A percentile compares a stretch with the other conserved stretches of the same genome.
phyloP scores from a whole-genome alignment of 2,888 invertebrate species.

The Noctuana brunneofusca region DNA sequence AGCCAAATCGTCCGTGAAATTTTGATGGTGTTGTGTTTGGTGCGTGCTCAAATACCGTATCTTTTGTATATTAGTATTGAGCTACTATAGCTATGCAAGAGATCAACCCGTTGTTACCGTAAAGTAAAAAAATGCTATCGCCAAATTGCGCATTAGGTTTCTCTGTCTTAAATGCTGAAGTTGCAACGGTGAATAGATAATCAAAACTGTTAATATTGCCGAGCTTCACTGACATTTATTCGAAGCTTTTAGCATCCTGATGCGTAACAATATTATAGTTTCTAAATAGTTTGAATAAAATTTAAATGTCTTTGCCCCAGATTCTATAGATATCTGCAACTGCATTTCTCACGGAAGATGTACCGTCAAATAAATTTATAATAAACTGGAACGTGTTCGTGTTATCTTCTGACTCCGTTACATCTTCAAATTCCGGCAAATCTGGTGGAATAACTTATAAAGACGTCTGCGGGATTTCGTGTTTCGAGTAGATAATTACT shows the following conservation, averaged over 20 bases:
- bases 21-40: slow-evolving; percentile 51
- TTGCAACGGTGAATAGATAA: background rate
- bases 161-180: background rate
- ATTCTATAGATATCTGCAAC: slow-evolving; percentile 25
- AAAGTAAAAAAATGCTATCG: background rate
- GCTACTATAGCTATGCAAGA: slow-evolving; percentile 7
- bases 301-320: slow-evolving; percentile 3
- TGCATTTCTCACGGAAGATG: slow-evolving; percentile 35
- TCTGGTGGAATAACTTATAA: slow-evolving; percentile 11
- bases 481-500: slow-evolving; percentile 49
- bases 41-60: slow-evolving; percentile 33
- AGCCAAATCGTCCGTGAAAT: slow-evolving; percentile 64
- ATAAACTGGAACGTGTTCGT: slow-evolving; percentile 29
- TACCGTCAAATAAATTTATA: slow-evolving; percentile 30
- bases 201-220: background rate
- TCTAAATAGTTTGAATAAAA: background rate
- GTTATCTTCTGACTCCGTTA: slow-evolving; percentile 19
- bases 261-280: background rate
- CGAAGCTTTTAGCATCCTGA: background rate
- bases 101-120: background rate
- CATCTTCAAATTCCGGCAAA: slow-evolving; percentile 23
- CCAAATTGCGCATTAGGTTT: background rate
- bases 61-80: slow-evolving; percentile 17
- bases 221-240: background rate
- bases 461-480: slow-evolving; percentile 33